These are phyloP conservation scores for Aphaenogaster floridana DNA, from an alignment of 1,140 invertebrate species.

Conservation along the genomic window DNA sequence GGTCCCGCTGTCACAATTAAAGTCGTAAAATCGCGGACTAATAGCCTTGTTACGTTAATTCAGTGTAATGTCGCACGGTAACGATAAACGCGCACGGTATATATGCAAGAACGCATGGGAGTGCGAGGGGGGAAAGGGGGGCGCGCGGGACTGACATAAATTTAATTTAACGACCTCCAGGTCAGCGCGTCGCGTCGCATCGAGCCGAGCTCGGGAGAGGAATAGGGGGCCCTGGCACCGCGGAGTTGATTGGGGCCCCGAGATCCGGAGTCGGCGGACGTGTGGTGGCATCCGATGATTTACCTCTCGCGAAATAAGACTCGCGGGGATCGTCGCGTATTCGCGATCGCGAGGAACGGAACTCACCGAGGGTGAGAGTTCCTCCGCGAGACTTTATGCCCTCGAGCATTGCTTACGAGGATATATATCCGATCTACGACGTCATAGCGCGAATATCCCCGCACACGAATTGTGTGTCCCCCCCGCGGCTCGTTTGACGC, in stretches of 20 bases:
- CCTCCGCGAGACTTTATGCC: constrained; percentile 9
- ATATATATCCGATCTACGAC: constrained; percentile 24
- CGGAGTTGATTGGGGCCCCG: constrained; percentile 33
- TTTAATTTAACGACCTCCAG: constrained; percentile 63
- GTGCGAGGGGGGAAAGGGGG: not conserved
- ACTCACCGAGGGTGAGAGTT: not conserved
- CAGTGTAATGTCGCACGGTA: constrained; percentile 53
- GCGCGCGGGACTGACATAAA: constrained; percentile 51
- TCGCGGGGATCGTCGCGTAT: constrained; percentile 13
- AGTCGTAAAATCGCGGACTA: constrained; percentile 76
- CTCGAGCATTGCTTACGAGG: not conserved
- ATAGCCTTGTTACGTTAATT: constrained; percentile 78
- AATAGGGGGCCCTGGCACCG: not conserved
- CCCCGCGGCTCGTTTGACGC: not conserved
- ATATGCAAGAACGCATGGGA: not conserved
- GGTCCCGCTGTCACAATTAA: constrained; percentile 75
- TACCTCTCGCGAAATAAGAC: constrained; percentile 45
- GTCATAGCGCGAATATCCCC: not conserved
- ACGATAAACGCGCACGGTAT: constrained; percentile 52
- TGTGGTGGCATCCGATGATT: constrained; percentile 42
- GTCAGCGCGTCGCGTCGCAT: constrained; percentile 21
- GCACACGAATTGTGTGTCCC: not conserved
- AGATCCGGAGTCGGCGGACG: constrained; percentile 8
- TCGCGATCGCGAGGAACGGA: constrained; percentile 2
- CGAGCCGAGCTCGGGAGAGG: not conserved